phyloP scores from a whole-genome alignment of 2,888 invertebrate species.

The Acanthosepion lycidas region DNA sequence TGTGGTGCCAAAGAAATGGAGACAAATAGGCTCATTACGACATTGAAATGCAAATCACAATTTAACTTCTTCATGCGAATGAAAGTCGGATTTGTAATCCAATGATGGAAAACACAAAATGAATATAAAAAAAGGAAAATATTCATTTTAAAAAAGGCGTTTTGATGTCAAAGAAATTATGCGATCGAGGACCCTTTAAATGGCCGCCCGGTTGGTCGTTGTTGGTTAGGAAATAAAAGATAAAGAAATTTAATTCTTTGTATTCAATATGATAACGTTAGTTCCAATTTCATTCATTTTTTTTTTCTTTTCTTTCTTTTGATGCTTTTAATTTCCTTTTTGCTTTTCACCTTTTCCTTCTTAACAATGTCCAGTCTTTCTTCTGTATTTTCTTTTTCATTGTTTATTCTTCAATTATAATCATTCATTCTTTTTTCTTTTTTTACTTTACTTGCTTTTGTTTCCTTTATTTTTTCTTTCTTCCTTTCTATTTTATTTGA shows the following conservation, averaged over 20 bases:
- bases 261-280: neutral
- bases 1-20: neutral
- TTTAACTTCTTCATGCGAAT: neutral
- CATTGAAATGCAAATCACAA: slow-evolving; percentile 33
- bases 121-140: neutral
- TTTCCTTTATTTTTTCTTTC: neutral
- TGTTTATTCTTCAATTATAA: too few species aligned
- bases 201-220: neutral
- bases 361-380: too few species aligned
- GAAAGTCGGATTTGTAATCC: neutral
- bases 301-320: too few species aligned
- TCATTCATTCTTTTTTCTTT: too few species aligned
- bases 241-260: neutral
- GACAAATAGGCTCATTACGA: neutral
- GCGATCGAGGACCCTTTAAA: neutral
- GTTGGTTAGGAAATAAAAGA: neutral
- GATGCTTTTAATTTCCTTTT: too few species aligned
- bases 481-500: neutral
- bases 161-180: neutral
- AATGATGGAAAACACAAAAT: neutral
- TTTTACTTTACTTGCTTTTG: neutral
- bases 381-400: too few species aligned
- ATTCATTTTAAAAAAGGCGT: neutral
- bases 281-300: neutral
- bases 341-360: too few species aligned